Evolutionary conservation across 2,113 vertebrate genomes (phyloP), one percentile per base, ranked within the genome.

Genomic region (Castor canadensis): DNA sequence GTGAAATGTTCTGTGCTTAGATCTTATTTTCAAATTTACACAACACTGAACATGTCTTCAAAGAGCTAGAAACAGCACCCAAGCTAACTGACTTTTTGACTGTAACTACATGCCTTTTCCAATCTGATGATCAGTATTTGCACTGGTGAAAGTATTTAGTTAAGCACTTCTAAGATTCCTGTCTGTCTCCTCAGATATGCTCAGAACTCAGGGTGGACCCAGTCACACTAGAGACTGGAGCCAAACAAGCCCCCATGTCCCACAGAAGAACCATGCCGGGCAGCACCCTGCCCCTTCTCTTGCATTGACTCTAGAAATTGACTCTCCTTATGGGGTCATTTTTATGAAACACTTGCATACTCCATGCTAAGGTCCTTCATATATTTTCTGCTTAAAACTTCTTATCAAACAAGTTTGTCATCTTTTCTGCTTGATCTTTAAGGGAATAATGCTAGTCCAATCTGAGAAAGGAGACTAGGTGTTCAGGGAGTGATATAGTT

Each of bases 71-170:
- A 2, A 32, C 9, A 35, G 69, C 17, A 58, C 32, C 35, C 26
- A 12, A 6, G 52, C 28, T 58, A 52, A 10, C 1, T 32, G 64
- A 24, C 60, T 22, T 9, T 35, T 13, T 20, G n/a, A 54, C 32
- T 9, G 0, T 16, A 52, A 38, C 13, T 1, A 1, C 15, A 16
- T 30, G 6, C 43, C 16, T 10, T 38, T 30, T 4, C 86, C 11
- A 1, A 40, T n/a, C 52, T 3, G 9, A 30, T 52, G 19, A 43
- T 26, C 22, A 16, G 6, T 24, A 43, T 75, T 52, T 52, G n/a
- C 45, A 17, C 28, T 20, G 24, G 22, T 45, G 20, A 58, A 30
- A 26, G 47, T 1, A 28, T 20, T 54, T 26, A 13, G 32, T 22
- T 24, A 79, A 56, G 28, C 47, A 13, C 24, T 16, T 26, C 75